Conservation (phyloP, 2,888 invertebrate species). For the Periphyllus acericola region DNA sequence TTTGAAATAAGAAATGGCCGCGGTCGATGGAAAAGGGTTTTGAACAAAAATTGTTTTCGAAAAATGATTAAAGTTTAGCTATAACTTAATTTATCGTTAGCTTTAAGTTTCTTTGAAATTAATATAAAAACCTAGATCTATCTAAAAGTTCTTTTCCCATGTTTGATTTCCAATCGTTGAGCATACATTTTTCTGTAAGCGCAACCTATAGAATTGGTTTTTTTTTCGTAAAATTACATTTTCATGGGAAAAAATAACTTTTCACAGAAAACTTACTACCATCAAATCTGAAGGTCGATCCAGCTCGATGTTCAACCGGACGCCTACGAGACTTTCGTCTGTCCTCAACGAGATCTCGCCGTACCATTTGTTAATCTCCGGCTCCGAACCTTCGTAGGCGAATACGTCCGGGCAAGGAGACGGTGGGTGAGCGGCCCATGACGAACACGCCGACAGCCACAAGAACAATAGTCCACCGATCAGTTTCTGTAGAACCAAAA, state of each 20-base stretch:
- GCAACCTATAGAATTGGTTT: background rate
- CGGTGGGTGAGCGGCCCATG: slow-evolving; percentile 55
- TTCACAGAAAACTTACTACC: slow-evolving; percentile 69
- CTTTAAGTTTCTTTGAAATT: no score
- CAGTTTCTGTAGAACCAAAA: background rate
- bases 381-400: slow-evolving; percentile 71
- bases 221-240: background rate
- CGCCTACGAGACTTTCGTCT: slow-evolving; percentile 72
- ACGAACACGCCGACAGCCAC: background rate
- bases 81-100: no score
- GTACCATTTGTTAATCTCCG: slow-evolving; percentile 73
- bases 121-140: no score
- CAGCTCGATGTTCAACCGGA: slow-evolving; percentile 72
- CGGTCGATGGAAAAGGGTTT: no score
- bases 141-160: no score
- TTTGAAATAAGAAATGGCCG: no score
- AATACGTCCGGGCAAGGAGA: slow-evolving; percentile 74
- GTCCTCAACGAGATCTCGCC: slow-evolving; percentile 72
- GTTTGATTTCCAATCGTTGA: no score
- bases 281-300: slow-evolving; percentile 73
- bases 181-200: no score
- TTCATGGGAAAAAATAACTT: background rate
- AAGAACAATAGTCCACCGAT: background rate
- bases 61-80: no score
- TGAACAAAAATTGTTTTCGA: no score